phyloP scores from a whole-genome alignment of 2,888 invertebrate species.

The Scotopteryx bipunctaria region DNA sequence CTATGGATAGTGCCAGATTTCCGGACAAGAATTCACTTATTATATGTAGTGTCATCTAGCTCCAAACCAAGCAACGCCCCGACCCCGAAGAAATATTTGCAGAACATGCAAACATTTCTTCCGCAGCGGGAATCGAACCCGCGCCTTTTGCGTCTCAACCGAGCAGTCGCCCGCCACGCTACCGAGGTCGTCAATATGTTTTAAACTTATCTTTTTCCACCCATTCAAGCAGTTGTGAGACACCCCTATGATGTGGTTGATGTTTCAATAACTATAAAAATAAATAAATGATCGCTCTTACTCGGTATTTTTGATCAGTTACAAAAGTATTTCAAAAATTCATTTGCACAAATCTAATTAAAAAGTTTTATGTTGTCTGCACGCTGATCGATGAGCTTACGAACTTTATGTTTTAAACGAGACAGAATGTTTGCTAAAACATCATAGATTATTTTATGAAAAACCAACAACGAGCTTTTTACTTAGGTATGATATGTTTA shows the following conservation, averaged over 20 bases:
- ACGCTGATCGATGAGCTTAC: constrained; percentile 1
- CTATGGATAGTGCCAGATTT: no score
- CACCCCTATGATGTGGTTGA: constrained; percentile 49
- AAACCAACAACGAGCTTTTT: no score
- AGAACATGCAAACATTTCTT: no score
- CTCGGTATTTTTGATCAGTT: constrained; percentile 12
- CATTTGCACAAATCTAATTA: constrained; percentile 9
- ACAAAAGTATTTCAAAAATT: constrained; percentile 14
- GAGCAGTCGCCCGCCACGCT: no score
- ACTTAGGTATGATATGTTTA: no score
- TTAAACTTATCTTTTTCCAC: not conserved
- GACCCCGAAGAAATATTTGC: no score
- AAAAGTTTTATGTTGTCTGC: constrained; percentile 14
- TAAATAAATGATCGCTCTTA: constrained; percentile 22
- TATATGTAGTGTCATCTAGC: no score
- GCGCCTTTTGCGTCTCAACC: no score
- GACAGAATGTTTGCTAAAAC: not conserved
- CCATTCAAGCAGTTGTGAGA: not conserved
- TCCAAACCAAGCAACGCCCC: no score
- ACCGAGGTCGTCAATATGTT: not conserved
- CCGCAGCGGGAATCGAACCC: not conserved
- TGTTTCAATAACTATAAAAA: constrained; percentile 52
- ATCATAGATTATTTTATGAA: not conserved
- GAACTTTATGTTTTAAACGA: not conserved
- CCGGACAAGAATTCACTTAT: no score